Percentiles rank a stretch among this genome's conserved stretches.
These are phyloP conservation scores for Alces alces DNA, from an alignment of 2,113 vertebrate species.

Conservation along the genomic window DNA sequence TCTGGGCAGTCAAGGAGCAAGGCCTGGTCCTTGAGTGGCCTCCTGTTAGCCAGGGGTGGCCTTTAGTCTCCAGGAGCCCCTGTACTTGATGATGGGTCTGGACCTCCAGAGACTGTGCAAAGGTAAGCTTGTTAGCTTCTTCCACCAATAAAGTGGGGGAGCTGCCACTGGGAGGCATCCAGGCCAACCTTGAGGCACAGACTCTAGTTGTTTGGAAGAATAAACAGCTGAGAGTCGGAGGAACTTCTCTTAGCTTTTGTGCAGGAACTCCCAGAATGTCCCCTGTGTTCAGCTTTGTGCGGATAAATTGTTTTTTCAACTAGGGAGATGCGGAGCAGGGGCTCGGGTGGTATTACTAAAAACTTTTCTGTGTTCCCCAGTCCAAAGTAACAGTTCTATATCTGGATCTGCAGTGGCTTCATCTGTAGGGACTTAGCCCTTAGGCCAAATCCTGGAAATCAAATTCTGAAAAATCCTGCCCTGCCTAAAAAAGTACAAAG, in stretches of 20 bases:
- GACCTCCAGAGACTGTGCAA: background rate
- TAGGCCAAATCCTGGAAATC: background rate
- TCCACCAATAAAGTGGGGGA: background rate
- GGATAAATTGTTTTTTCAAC: background rate
- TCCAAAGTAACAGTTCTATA: background rate
- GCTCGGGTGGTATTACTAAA: background rate
- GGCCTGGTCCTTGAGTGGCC: background rate
- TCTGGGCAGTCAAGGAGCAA: background rate
- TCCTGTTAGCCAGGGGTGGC: background rate
- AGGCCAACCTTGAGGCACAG: background rate
- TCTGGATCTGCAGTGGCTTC: background rate
- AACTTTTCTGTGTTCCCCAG: background rate
- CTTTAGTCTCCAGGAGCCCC: background rate
- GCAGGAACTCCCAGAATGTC: background rate
- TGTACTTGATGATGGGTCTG: background rate
- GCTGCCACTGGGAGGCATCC: background rate
- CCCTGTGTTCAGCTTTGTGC: background rate
- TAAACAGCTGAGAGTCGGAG: background rate
- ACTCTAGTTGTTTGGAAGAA: background rate
- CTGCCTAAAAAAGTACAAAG: background rate
- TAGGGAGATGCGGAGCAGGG: background rate
- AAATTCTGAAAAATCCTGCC: background rate
- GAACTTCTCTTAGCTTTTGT: background rate
- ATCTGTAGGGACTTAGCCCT: background rate
- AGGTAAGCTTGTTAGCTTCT: background rate